Conservation (phyloP, 2,888 invertebrate species). For the Digitonthophagus gazella region DNA sequence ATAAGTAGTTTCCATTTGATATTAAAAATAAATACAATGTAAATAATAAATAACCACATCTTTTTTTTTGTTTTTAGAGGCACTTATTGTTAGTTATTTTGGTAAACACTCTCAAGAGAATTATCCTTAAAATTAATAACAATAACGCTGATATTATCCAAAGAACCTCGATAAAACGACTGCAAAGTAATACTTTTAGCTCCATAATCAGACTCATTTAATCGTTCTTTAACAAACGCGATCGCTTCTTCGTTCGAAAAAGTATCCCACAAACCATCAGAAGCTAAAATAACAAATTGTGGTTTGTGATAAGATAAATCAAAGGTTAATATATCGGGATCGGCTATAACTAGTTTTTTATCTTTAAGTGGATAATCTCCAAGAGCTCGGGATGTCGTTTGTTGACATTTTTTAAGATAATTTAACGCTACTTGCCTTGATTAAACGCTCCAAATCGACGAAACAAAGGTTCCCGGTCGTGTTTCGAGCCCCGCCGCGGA, state of each 20-base stretch:
- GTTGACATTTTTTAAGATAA: too few relatives aligned
- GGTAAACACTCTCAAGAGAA: too few relatives aligned
- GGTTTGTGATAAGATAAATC: conserved; percentile 84
- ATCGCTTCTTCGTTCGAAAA: conserved; percentile 94
- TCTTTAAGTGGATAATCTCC: conserved; percentile 96
- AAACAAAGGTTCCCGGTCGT: too few relatives aligned
- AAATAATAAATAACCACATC: too few relatives aligned
- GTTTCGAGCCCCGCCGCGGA: too few relatives aligned
- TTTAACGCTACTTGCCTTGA: too few relatives aligned
- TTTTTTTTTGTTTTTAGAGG: too few relatives aligned
- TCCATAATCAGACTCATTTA: conserved; percentile 84
- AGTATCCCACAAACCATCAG: conserved; percentile 96
- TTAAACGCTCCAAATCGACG: too few relatives aligned
- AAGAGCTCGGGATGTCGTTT: conserved; percentile 89
- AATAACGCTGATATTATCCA: conserved; percentile 94
- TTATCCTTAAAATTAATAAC: conserved; percentile 76
- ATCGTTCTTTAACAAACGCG: conserved; percentile 78
- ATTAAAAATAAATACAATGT: too few relatives aligned
- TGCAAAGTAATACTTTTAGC: conserved; percentile 89
- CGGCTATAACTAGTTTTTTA: conserved; percentile 89
- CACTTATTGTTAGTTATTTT: conserved; percentile 22
- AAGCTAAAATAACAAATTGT: conserved; percentile 86
- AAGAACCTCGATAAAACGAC: conserved; percentile 87
- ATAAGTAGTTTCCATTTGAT: too few relatives aligned
- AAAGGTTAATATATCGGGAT: conserved; percentile 92